Evolutionary conservation across 2,797 vertebrate species (phyloP).

Genomic region (Eulemur mongoz): DNA sequence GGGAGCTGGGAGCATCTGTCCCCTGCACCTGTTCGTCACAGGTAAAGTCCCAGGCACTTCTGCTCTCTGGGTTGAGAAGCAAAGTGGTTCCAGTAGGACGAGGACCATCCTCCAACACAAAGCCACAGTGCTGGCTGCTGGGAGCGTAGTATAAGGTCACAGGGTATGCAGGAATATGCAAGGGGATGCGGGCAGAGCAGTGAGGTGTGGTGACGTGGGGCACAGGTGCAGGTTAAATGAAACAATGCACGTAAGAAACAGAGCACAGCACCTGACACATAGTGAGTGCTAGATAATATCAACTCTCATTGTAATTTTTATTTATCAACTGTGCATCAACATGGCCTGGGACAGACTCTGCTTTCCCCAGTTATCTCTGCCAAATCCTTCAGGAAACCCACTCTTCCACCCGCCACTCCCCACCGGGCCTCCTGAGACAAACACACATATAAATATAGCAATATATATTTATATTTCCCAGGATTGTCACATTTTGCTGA

Average conservation of each 20-base stretch:
- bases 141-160: neutral
- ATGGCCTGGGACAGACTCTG: neutral
- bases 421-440: constrained; percentile 48
- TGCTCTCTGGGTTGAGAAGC: neutral
- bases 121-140: neutral
- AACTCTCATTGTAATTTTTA: neutral
- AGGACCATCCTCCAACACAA: neutral
- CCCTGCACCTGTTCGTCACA: neutral
- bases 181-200: neutral
- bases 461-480: constrained; percentile 62
- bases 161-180: neutral
- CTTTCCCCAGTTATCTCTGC: neutral
- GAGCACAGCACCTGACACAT: no score
- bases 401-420: neutral
- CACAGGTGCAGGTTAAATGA: neutral
- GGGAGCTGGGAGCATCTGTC: neutral
- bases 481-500: constrained; percentile 68
- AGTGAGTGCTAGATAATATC: neutral
- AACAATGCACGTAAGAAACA: neutral
- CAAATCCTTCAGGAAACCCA: neutral
- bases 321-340: neutral
- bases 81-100: neutral
- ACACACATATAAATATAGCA: constrained; percentile 54
- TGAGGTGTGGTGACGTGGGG: accelerated
- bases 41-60: neutral